Evolutionary conservation across 1,140 invertebrate species (phyloP).

Genomic region (Globodera rostochiensis): DNA sequence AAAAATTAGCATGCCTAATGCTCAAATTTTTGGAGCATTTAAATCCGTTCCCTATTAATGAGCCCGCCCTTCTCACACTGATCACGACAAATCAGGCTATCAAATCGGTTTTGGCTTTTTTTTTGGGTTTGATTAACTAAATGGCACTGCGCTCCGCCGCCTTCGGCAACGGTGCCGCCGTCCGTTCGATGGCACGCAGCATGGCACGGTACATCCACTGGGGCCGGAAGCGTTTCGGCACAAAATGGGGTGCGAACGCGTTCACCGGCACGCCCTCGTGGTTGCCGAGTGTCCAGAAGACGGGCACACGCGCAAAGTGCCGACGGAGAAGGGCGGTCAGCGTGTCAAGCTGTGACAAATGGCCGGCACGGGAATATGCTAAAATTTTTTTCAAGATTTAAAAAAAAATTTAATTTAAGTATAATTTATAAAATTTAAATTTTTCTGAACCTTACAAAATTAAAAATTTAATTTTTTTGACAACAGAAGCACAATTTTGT

Average conservation of each 20-base stretch:
- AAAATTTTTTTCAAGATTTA: too few species aligned
- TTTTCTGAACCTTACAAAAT: background rate
- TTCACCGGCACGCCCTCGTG: constrained; percentile 65
- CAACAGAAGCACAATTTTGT: background rate
- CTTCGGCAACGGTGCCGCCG: constrained; percentile 46
- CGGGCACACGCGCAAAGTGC: constrained; percentile 57
- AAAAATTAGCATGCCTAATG: too few species aligned
- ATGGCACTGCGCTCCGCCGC: constrained; percentile 37
- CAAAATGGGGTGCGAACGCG: constrained; percentile 60
- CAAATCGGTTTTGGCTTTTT: too few species aligned
- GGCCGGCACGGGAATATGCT: constrained; percentile 52
- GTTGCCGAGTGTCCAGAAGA: constrained; percentile 64
- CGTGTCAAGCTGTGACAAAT: constrained; percentile 43
- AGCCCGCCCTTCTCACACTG: too few species aligned
- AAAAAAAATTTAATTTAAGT: too few species aligned
- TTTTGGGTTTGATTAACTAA: too few species aligned
- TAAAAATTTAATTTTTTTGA: background rate
- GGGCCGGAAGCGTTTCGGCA: constrained; percentile 57
- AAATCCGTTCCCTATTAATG: too few species aligned
- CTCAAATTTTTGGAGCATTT: too few species aligned
- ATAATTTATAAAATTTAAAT: too few species aligned
- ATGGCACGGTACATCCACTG: constrained; percentile 60
- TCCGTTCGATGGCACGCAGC: constrained; percentile 35
- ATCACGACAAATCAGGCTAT: background rate
- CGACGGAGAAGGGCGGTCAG: constrained; percentile 47